Conservation (phyloP, 2,888 invertebrate genomes). For the Apotomis capreana region DNA sequence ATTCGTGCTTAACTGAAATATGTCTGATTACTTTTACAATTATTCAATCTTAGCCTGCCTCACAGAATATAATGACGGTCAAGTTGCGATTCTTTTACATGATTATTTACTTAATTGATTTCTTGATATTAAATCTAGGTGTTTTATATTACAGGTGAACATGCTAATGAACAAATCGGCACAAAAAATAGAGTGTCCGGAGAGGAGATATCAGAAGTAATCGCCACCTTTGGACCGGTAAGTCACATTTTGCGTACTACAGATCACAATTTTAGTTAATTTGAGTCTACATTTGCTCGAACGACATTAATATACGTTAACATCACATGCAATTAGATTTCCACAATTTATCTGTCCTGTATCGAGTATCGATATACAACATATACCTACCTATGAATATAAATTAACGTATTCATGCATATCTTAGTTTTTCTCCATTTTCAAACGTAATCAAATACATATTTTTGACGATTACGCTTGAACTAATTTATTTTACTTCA, state of each 20-base stretch:
- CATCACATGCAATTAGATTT: no score
- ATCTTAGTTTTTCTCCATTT: no score
- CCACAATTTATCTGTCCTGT: no score
- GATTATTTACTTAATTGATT: not conserved
- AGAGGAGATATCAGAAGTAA: conserved; percentile 77
- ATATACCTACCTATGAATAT: no score
- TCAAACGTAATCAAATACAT: no score
- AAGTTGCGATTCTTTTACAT: not conserved
- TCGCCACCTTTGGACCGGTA: conserved; percentile 76
- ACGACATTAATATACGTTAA: no score
- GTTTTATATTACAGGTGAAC: conserved; percentile 66
- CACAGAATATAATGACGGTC: conserved; percentile 55
- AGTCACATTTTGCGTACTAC: conserved; percentile 46
- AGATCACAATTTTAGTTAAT: no score
- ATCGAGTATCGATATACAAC: no score
- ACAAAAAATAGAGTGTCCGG: conserved; percentile 68
- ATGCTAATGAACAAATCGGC: conserved; percentile 76
- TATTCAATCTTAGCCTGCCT: conserved; percentile 60
- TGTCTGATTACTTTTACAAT: conserved; percentile 55
- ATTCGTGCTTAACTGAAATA: conserved; percentile 39
- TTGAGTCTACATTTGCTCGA: no score
- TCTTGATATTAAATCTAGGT: not conserved
- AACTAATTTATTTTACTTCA: no score
- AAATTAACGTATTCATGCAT: no score
- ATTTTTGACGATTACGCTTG: no score